Evolutionary conservation across 2,797 vertebrate genomes (phyloP).

Genomic region (Mormyrus proboscirostris): DNA sequence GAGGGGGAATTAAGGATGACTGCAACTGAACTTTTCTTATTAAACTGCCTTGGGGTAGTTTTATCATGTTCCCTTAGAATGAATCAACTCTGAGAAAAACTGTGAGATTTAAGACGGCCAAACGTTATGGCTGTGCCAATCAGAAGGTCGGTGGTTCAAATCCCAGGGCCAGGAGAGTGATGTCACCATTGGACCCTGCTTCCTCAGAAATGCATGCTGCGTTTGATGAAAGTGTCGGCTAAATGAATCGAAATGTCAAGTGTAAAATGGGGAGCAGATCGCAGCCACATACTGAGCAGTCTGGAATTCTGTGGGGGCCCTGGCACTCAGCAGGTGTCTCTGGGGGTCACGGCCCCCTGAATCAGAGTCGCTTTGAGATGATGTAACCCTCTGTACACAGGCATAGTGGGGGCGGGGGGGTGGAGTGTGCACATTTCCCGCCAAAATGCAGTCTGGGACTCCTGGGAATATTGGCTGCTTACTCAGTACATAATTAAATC

Average conservation of each 20-base stretch:
- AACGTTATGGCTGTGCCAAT: not conserved
- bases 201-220: not conserved
- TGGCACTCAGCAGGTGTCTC: not conserved
- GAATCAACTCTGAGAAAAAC: not conserved
- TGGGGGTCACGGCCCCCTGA: not conserved
- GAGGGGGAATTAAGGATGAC: not conserved
- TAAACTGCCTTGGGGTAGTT: not conserved
- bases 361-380: not conserved
- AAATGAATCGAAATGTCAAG: not conserved
- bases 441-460: not conserved
- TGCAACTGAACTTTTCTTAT: not conserved
- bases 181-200: not conserved
- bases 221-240: not conserved
- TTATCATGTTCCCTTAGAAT: not conserved
- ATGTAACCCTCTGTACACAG: not conserved
- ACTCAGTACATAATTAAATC: constrained; percentile 17
- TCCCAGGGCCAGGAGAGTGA: not conserved
- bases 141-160: not conserved
- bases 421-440: not conserved
- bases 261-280: not conserved
- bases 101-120: not conserved
- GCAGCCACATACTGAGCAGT: not conserved
- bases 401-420: too few relatives aligned
- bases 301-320: not conserved
- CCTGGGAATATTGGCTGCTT: not conserved